Evolutionary conservation across 2,888 invertebrate species (phyloP), one percentile per base, ranked within the genome.

Genomic region (Drosophila parthenogenetica): DNA sequence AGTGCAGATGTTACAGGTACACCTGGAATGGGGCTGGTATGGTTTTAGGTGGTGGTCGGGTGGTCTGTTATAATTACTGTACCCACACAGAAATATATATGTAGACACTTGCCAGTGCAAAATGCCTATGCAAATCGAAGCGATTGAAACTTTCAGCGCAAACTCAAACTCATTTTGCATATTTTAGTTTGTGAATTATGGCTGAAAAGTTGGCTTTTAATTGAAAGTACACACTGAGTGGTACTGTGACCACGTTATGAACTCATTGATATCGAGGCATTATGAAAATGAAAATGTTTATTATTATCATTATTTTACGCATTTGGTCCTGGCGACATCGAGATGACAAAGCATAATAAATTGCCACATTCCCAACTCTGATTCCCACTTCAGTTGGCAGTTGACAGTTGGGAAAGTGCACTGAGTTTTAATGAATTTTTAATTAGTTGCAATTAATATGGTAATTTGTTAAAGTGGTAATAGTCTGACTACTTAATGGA

Each of bases 391-490:
- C 65, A 55, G 66, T 62, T 69, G 16, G 16, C 49, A 37, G 19
- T 59, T n/a, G 63, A 29, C 62, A 3, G 19, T 48, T 22, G 22
- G 37, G 29, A 59, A 62, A 54, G 32, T 68, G 74, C 55, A 70
- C 70, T 69, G 72, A 58, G 61, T 77, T 86, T 86, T 88, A 84
- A 83, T 84, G 87, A 76, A 79, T 84, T 90, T 90, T 90, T 90
- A 89, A 90, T 89, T 89, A 81, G 84, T 82, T 75, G 77, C 79
- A 90, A 89, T 89, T 90, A 90, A 90, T 88, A 90, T 89, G 89
- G 81, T 87, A 89, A 89, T 89, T 89, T 86, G 90, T 81, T 79
- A 19, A 59, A 85, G 79, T 78, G 76, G 69, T 68, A 67, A 75
- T 70, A 77, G 5, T 48, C 13, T 17, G 42, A 53, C 51, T 22